A percentile compares a stretch with the other conserved stretches of the same genome.
Evolutionary conservation across 1,140 invertebrate species (phyloP).

Genomic region (Acromyrmex heyeri): DNA sequence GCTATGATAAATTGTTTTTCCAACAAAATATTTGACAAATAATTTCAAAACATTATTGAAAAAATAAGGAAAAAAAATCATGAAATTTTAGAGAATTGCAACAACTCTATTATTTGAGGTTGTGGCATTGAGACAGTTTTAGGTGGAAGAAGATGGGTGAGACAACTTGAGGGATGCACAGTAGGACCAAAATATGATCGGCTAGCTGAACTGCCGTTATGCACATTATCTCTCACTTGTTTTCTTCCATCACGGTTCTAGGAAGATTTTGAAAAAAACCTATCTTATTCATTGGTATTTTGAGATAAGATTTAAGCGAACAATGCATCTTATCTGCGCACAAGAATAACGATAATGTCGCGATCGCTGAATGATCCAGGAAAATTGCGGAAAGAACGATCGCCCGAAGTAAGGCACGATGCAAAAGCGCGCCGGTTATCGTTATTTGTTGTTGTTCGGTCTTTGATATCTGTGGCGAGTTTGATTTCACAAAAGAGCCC

Average conservation of each 20-base stretch:
- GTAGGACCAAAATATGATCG: no score
- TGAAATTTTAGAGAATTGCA: no score
- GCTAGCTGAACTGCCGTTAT: no score
- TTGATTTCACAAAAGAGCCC: constrained; percentile 49
- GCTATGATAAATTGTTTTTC: no score
- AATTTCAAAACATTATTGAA: no score
- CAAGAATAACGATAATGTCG: background rate
- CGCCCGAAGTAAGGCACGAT: constrained; percentile 22
- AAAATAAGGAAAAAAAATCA: no score
- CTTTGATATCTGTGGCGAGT: constrained; percentile 45
- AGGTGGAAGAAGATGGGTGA: no score
- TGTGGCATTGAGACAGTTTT: background rate
- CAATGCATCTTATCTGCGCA: background rate
- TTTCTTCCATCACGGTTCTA: no score
- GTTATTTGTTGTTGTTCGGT: constrained; percentile 14
- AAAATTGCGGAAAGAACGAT: constrained; percentile 11
- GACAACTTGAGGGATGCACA: no score
- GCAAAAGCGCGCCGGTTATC: background rate
- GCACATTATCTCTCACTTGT: no score
- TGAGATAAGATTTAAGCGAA: constrained; percentile 50
- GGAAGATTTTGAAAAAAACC: background rate
- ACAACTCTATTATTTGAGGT: background rate
- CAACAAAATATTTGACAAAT: no score
- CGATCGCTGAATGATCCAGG: constrained; percentile 8
- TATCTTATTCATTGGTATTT: background rate